Percentiles rank a stretch among this genome's conserved stretches.
Evolutionary conservation across 2,113 vertebrate species (phyloP).

Genomic region (Sakesphorus luctuosus): DNA sequence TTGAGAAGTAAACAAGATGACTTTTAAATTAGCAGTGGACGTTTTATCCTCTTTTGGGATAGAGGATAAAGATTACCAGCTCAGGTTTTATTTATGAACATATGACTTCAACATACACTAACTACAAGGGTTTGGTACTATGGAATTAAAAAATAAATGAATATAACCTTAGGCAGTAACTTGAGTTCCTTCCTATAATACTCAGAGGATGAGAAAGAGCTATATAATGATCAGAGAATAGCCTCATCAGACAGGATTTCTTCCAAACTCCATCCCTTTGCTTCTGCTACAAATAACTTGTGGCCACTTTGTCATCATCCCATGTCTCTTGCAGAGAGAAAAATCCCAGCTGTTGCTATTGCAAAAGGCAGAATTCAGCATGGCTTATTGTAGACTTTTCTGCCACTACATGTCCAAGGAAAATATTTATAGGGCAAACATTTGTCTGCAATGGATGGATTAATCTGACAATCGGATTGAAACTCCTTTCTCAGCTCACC

Average conservation of each 20-base stretch:
- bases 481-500: background rate
- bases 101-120: background rate
- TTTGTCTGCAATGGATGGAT: background rate
- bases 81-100: background rate
- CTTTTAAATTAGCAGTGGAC: background rate
- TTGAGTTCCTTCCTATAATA: background rate
- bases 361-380: background rate
- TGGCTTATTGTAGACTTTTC: background rate
- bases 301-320: fast-evolving
- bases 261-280: background rate
- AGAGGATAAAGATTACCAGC: background rate
- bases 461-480: background rate
- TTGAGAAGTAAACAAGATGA: background rate
- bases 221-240: background rate
- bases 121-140: background rate
- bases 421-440: background rate
- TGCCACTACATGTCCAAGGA: background rate
- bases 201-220: background rate
- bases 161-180: background rate
- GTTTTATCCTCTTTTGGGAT: background rate
- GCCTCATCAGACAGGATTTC: background rate
- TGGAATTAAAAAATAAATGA: background rate
- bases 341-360: background rate
- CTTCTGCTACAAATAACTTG: background rate
- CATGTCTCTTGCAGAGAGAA: background rate